Base-by-base conservation (phyloP, 2,888 invertebrate genomes). In the Stenodema calcarata region DNA sequence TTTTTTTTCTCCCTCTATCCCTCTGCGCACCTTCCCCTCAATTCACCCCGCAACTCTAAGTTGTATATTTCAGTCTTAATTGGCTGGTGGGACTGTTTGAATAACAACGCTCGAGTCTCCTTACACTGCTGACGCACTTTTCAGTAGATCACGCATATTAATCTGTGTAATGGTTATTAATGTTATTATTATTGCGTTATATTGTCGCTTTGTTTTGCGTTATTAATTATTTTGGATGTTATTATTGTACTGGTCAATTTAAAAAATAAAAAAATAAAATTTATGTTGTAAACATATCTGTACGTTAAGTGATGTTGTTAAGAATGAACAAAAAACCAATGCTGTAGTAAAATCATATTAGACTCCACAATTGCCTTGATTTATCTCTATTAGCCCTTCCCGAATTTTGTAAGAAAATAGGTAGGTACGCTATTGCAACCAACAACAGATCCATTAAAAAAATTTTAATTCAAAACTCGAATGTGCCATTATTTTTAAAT, bases 201-300 rank as follows among this genome's bases (percentile, higher is more conserved):
- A 44, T 23, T 35, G 35, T 44, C 44, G 44, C 78, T 41, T 78
- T 78, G 78, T 44, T 78, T 73, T 73, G 70, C 70, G 70, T 70
- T 70, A 70, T 41, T 30, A 16, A 35, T 62, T 73, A n/a, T 73
- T n/a, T 35, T 41, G 73, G 35, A 35, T 47, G 80, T 80, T 50
- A 50, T 80, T 80, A 50, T 50, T 50, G 62, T 82, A 82, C 69
- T 69, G 82, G 69, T 82, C 80, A 50, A 80, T 80, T 80, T 62
- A 54, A 80, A 54, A 35, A 16, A 7, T 9, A 35, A 35, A n/a
- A 78, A 44, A 27, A n/a, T 14, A 35, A 44, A 47, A 18, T 62
- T 84, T 84, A 84, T 84, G 84, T 84, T 84, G 73, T 84, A 73
- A 73, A 73, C 84, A 73, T 84, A 84, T 84, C 70, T 84, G 9